Percentiles rank a stretch among this genome's conserved stretches.
These are phyloP conservation scores for Nannoperca australis DNA, from an alignment of 2,797 vertebrate species.

Conservation along the genomic window DNA sequence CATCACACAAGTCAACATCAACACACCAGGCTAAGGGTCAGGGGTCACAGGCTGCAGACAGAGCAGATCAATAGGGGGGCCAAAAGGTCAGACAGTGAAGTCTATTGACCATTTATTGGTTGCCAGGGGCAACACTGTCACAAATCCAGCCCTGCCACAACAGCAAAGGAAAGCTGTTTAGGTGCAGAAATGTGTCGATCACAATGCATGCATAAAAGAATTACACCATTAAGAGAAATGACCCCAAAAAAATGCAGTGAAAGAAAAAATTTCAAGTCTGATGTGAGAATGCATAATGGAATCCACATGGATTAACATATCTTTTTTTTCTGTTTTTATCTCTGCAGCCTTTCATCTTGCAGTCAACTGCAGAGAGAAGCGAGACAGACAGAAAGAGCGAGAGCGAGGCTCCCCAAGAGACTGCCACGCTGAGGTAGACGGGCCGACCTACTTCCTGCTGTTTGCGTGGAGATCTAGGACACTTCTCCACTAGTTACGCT, in stretches of 20 bases:
- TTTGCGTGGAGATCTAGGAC: slow-evolving; percentile 74
- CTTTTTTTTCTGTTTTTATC: slow-evolving; percentile 66
- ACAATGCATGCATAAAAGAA: slow-evolving; percentile 9
- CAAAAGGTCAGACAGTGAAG: slow-evolving; percentile 78
- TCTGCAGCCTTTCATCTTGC: slow-evolving; percentile 77
- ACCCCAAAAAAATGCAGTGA: slow-evolving; percentile 8
- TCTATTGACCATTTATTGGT: slow-evolving; percentile 70
- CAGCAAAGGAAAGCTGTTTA: slow-evolving; percentile 43
- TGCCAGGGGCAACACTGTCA: slow-evolving; percentile 63
- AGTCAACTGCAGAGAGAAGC: slow-evolving; percentile 59
- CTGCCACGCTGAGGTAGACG: slow-evolving; percentile 80
- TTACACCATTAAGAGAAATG: slow-evolving; percentile 17
- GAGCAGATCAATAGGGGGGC: slow-evolving; percentile 79
- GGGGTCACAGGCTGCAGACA: slow-evolving; percentile 80
- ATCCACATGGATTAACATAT: slow-evolving; percentile 69
- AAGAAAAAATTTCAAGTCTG: slow-evolving; percentile 20
- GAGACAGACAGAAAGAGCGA: slow-evolving; percentile 53
- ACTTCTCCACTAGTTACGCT: slow-evolving; percentile 56
- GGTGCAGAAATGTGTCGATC: slow-evolving; percentile 46
- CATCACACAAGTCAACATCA: slow-evolving; percentile 74
- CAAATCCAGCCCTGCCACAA: slow-evolving; percentile 72
- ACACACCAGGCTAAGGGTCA: slow-evolving; percentile 60
- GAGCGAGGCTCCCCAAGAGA: slow-evolving; percentile 72
- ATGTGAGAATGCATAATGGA: slow-evolving; percentile 15
- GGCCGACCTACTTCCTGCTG: slow-evolving; percentile 82